A percentile compares a stretch with the other conserved stretches of the same genome.
Evolutionary conservation across 92 coral and sea anemone genomes (phyloP).

Genomic region (Epizoanthus stellaris): DNA sequence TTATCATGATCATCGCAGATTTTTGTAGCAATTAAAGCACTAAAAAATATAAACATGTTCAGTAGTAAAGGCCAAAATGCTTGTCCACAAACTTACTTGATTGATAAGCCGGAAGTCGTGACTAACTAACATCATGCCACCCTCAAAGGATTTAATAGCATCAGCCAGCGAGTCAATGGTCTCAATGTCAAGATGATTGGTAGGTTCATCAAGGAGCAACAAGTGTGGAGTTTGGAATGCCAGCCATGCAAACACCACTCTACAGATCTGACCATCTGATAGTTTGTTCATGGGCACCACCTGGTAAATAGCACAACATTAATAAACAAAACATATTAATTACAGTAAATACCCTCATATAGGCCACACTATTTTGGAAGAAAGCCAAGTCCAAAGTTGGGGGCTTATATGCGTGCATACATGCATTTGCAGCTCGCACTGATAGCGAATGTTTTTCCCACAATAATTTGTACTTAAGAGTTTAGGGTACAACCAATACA

Average conservation of each 20-base stretch:
- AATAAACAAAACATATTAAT: not conserved
- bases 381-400: no score
- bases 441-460: no score
- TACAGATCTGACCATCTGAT: conserved; percentile 98
- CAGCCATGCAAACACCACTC: conserved; percentile 99
- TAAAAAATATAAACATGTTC: no score
- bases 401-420: no score
- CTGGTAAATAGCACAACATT: conserved; percentile 40
- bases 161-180: conserved; percentile 98
- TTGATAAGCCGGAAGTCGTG: conserved; percentile 99
- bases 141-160: conserved; percentile 94
- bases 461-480: no score
- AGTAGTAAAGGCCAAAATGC: not conserved
- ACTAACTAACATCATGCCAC: conserved; percentile 95
- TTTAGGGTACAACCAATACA: no score
- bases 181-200: conserved; percentile 99
- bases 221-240: conserved; percentile 96
- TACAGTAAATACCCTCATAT: not conserved
- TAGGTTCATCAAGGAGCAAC: conserved; percentile 97
- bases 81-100: conserved; percentile 61
- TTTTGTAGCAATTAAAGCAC: no score
- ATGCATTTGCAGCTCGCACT: no score
- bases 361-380: no score
- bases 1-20: no score
- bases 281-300: conserved; percentile 93